phyloP scores from a whole-genome alignment of 2,113 vertebrate genomes.

The Hyla sarda region DNA sequence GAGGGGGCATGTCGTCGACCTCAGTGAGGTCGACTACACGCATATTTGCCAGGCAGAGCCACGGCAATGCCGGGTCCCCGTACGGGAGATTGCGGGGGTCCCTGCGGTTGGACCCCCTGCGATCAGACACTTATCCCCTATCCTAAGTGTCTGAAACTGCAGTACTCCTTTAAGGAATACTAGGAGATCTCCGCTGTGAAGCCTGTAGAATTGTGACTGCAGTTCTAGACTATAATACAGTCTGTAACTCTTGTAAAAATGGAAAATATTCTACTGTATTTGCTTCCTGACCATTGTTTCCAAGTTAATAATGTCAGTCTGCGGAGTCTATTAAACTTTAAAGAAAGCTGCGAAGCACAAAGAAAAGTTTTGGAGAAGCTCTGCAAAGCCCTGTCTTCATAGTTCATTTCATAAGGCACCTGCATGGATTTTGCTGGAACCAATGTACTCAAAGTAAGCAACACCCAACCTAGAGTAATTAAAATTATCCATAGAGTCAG shows the following conservation, averaged over 20 bases:
- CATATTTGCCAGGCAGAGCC: no score
- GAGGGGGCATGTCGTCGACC: no score
- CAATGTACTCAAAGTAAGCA: background rate
- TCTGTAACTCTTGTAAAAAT: background rate
- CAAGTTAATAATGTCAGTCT: background rate
- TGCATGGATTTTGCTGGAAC: conserved; percentile 20
- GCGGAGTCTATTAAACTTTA: background rate
- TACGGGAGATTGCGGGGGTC: no score
- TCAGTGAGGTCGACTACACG: no score
- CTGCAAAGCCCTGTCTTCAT: background rate
- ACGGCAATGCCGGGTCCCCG: no score
- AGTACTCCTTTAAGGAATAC: no score
- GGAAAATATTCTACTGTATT: background rate
- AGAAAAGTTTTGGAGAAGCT: background rate
- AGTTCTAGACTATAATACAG: background rate
- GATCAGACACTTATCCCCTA: no score
- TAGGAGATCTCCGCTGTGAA: background rate
- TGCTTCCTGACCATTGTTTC: background rate
- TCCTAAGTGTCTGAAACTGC: no score
- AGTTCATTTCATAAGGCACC: background rate
- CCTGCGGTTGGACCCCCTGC: no score
- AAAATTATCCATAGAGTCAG: background rate
- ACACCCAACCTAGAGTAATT: background rate
- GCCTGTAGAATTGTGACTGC: no score
- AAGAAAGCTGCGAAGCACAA: background rate